Evolutionary conservation across 1,140 invertebrate species (phyloP).

Genomic region (Pseudomyrmex cubaensis): DNA sequence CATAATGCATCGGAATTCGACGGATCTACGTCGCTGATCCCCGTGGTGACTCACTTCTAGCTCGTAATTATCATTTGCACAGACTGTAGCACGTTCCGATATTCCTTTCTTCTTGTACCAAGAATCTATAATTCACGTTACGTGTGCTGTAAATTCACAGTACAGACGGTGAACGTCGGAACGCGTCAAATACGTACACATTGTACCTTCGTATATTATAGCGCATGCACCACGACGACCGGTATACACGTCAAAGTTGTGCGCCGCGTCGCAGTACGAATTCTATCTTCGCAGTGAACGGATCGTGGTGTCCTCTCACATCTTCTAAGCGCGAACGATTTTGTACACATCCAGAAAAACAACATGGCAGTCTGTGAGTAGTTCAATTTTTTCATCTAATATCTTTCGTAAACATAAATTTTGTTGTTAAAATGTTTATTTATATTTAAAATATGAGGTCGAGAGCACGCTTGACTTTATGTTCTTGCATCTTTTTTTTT

Average conservation of each 20-base stretch:
- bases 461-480: no score
- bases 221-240: not conserved
- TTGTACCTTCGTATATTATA: not conserved
- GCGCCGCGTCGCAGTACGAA: constrained; percentile 57
- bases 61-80: constrained; percentile 48
- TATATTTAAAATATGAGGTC: no score
- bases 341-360: not conserved
- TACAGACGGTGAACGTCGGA: no score
- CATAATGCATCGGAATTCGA: not conserved
- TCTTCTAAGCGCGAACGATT: not conserved
- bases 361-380: constrained; percentile 68
- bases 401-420: no score
- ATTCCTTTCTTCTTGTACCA: no score
- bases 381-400: no score
- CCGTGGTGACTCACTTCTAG: constrained; percentile 48
- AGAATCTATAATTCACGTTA: no score
- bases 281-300: not conserved
- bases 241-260: constrained; percentile 31
- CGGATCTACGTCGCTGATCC: constrained; percentile 27
- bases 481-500: no score
- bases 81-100: not conserved
- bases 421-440: no score
- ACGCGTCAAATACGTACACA: no score
- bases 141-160: no score
- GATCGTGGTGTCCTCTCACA: not conserved